phyloP scores from a whole-genome alignment of 1,140 invertebrate species.

The Drosophila guanche region DNA sequence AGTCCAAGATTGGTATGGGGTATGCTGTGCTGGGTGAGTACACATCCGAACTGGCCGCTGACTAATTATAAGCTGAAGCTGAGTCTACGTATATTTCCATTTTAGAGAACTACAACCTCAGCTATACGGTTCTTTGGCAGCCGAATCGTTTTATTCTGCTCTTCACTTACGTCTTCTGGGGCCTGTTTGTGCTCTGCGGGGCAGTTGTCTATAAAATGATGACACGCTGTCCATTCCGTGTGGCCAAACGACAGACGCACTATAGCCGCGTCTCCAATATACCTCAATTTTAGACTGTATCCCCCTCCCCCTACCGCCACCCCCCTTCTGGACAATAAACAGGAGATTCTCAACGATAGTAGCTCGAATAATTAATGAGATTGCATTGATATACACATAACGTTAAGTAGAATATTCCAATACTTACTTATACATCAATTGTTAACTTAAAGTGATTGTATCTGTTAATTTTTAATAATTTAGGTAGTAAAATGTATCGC shows the following conservation, averaged over 20 bases:
- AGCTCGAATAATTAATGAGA: conserved; percentile 30
- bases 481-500: too few species aligned
- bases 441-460: too few species aligned
- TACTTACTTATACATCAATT: conserved; percentile 1
- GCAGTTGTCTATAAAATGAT: conserved; percentile 78
- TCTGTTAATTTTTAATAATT: too few species aligned
- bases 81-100: not conserved
- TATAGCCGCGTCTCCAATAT: conserved; percentile 66
- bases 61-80: not conserved
- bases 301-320: not conserved
- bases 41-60: too few species aligned
- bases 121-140: conserved; percentile 77
- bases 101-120: conserved; percentile 75
- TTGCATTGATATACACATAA: conserved; percentile 26
- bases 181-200: conserved; percentile 63
- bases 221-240: conserved; percentile 79
- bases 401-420: conserved; percentile 2
- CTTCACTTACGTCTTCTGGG: conserved; percentile 74
- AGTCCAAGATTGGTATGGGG: conserved; percentile 92
- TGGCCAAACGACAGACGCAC: conserved; percentile 67
- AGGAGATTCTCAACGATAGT: conserved; percentile 33
- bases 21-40: conserved; percentile 91
- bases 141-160: conserved; percentile 75
- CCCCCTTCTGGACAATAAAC: conserved; percentile 32
- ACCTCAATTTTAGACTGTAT: conserved; percentile 78